A percentile compares a stretch with the other conserved stretches of the same genome.
Evolutionary conservation across 2,797 vertebrate species (phyloP).

Genomic region (Myioborus melanocephalus): DNA sequence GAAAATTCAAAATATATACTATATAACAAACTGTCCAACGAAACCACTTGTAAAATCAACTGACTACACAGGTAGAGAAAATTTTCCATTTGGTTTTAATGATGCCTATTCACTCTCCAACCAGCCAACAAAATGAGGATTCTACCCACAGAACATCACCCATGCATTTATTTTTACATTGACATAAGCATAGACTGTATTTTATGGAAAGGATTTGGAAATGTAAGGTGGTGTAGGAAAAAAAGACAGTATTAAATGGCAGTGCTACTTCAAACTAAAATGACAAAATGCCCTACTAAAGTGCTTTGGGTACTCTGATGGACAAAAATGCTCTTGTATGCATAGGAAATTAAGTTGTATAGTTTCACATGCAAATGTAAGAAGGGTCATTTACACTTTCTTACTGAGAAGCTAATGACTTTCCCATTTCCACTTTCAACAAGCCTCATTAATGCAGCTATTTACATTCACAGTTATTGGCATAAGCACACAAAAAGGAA

Average conservation of each 20-base stretch:
- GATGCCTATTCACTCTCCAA: not conserved
- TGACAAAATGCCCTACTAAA: not conserved
- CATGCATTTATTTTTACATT: not conserved
- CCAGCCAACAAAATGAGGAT: not conserved
- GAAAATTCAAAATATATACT: not conserved
- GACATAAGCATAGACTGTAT: not conserved
- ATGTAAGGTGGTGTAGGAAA: not conserved
- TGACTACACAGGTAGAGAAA: not conserved
- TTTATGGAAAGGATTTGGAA: not conserved
- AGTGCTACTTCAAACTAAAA: not conserved
- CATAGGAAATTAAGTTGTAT: not conserved
- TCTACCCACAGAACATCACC: not conserved
- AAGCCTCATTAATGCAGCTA: not conserved
- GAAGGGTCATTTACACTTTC: not conserved
- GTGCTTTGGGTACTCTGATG: not conserved
- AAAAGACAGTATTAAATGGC: not conserved
- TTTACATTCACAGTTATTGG: not conserved
- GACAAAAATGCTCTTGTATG: not conserved
- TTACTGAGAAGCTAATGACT: not conserved
- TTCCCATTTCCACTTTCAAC: not conserved
- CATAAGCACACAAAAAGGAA: not conserved
- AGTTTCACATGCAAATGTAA: not conserved
- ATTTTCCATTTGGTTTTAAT: not conserved
- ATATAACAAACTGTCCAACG: not conserved
- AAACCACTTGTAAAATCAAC: not conserved